A percentile compares a stretch with the other conserved stretches of the same genome.
phyloP scores from a whole-genome alignment of 2,888 invertebrate species.

The Caenorhabditis becei region DNA sequence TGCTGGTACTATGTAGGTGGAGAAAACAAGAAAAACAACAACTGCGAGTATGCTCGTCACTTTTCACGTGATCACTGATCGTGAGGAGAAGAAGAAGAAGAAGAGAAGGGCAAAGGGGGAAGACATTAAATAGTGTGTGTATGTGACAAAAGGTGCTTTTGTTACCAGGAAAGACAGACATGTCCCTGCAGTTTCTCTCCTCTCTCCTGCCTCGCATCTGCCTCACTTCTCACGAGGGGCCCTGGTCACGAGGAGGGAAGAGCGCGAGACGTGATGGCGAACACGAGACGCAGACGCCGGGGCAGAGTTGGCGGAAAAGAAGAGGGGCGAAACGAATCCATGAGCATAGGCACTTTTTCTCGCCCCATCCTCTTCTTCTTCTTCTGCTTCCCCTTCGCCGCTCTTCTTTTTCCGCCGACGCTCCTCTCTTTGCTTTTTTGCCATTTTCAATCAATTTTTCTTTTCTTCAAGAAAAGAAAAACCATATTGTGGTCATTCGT shows the following conservation, averaged over 20 bases:
- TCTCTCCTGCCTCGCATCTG: too few species aligned
- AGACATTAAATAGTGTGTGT: conserved; percentile 21
- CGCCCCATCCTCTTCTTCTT: conserved; percentile 22
- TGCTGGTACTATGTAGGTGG: not conserved
- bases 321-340: conserved; percentile 16
- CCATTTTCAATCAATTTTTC: conserved; percentile 1
- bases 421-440: not conserved
- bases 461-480: not conserved
- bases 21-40: conserved; percentile 16
- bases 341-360: conserved; percentile 27
- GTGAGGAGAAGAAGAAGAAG: not conserved
- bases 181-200: not conserved
- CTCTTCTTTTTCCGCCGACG: not conserved
- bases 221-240: not conserved
- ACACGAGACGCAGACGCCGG: conserved; percentile 19
- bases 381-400: not conserved
- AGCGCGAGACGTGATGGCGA: not conserved
- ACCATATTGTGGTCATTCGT: not conserved
- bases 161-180: conserved; percentile 19
- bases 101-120: not conserved
- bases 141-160: conserved; percentile 26
- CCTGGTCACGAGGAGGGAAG: conserved; percentile 45
- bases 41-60: not conserved
- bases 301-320: not conserved
- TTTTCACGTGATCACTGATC: conserved; percentile 21